Base-by-base conservation (phyloP, 2,888 invertebrate species). In the Brachylomia viminalis region DNA sequence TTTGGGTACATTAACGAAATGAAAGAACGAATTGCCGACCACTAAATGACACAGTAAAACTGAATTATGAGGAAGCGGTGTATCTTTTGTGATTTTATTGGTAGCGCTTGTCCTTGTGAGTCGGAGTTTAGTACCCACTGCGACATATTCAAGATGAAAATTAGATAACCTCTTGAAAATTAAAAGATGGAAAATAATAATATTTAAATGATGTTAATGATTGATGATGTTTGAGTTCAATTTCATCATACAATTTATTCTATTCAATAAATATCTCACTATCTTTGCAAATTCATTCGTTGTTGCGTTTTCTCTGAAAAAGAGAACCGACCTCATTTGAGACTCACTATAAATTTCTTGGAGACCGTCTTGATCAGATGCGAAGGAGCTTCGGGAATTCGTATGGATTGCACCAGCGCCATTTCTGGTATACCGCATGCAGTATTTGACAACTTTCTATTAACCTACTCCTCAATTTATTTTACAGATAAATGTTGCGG, bases 1-100 rank as follows among this genome's bases (percentile, higher is more conserved):
- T 82, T 80, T 77, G 56, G 67, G 75, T 79, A 80, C 76, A 86
- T 80, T 87, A 80, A 74, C 56, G 56, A 71, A 82, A 80, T 80
- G 65, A 82, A 86, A 78, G 64, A 77, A 75, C 58, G 72, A 75
- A 82, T 70, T 62, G 61, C 68, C 10, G 68, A 68, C 77, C 77
- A 68, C 80, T 80, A 79, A 79, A 83, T 85, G 74, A 61, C 82
- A 77, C 62, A 72, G 76, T 78, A 59, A 76, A 30, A 6, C 72
- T 74, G 74, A 83, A 75, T 70, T 77, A 84, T 83, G 68, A 69
- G 59, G 54, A 73, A 74, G n/a, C 17, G 10, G 27, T 66, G 8
- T 75, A 49, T 23, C 54, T 72, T 77, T 72, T 66, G 65, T 76
- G 23, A 70, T 59, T 68, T 77, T 77, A 67, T 79, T 79, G 54